These are phyloP conservation scores for Patella pellucida DNA, from an alignment of 2,888 invertebrate species.

Conservation along the genomic window DNA sequence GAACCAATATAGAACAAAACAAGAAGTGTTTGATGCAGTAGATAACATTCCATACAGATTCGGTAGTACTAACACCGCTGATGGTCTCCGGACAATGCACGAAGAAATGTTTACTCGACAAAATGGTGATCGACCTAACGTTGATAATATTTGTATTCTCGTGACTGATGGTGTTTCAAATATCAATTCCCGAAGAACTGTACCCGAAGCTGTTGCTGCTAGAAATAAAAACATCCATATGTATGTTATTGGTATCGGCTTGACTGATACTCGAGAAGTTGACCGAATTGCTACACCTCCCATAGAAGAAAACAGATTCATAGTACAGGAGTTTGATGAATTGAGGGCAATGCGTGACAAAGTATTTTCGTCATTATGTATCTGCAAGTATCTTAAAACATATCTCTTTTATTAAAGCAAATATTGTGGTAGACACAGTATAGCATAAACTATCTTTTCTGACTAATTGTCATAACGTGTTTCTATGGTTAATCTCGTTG, in stretches of 20 bases:
- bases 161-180: slow-evolving; percentile 58
- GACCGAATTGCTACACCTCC: slow-evolving; percentile 24
- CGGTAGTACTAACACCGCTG: slow-evolving; percentile 53
- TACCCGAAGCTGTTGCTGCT: not conserved
- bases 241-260: slow-evolving; percentile 5
- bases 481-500: no score
- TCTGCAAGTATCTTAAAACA: no score
- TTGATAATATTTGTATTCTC: slow-evolving; percentile 47
- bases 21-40: slow-evolving; percentile 43
- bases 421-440: no score
- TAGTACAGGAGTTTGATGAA: slow-evolving; percentile 35
- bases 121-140: slow-evolving; percentile 49
- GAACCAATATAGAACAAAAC: slow-evolving; percentile 42
- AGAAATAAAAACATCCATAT: not conserved
- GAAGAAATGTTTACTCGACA: slow-evolving; percentile 42
- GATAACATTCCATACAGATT: slow-evolving; percentile 41
- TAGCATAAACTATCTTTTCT: no score
- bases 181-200: slow-evolving; percentile 36
- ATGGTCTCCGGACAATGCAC: slow-evolving; percentile 45
- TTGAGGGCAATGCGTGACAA: slow-evolving; percentile 39
- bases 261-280: slow-evolving; percentile 34
- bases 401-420: no score
- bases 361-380: slow-evolving; percentile 43
- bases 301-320: not conserved
- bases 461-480: no score